Evolutionary conservation across 1,140 invertebrate species (phyloP).

Genomic region (Trigoniulus corallinus): DNA sequence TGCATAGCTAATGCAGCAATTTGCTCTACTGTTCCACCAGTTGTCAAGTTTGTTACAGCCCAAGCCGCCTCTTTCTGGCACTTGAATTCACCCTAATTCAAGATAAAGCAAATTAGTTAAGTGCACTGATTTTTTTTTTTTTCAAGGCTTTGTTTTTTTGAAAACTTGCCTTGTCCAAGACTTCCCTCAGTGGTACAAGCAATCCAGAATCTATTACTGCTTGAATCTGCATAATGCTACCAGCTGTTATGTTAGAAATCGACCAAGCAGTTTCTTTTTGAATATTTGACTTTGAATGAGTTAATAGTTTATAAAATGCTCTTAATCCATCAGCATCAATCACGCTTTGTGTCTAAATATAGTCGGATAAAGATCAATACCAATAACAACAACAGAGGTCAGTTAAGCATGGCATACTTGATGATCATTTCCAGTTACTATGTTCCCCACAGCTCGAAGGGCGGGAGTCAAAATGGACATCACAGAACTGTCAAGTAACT

Average conservation of each 20-base stretch:
- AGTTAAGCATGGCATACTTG: conserved; percentile 31
- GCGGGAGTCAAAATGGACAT: conserved; percentile 72
- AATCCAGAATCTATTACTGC: conserved; percentile 50
- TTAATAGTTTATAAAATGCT: conserved; percentile 50
- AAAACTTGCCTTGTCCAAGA: conserved; percentile 38
- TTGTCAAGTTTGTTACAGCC: conserved; percentile 63
- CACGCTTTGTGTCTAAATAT: conserved; percentile 67
- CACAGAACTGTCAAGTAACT: conserved; percentile 50
- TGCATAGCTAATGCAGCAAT: conserved; percentile 41
- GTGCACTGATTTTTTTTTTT: not conserved
- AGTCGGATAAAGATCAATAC: not conserved
- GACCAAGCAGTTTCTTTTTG: conserved; percentile 75
- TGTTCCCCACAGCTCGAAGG: conserved; percentile 69
- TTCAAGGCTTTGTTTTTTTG: not conserved
- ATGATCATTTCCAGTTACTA: conserved; percentile 62
- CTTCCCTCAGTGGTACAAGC: conserved; percentile 46
- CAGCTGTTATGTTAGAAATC: conserved; percentile 64
- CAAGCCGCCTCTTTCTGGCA: conserved; percentile 65
- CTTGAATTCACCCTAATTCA: conserved; percentile 47
- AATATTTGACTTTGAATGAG: conserved; percentile 53
- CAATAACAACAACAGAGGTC: not conserved
- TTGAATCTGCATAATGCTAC: conserved; percentile 55
- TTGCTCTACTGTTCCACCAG: conserved; percentile 50
- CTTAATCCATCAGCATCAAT: conserved; percentile 59
- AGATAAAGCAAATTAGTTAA: not conserved